Conservation (phyloP, 2,113 vertebrate genomes). For the Lasiurus cinereus region DNA sequence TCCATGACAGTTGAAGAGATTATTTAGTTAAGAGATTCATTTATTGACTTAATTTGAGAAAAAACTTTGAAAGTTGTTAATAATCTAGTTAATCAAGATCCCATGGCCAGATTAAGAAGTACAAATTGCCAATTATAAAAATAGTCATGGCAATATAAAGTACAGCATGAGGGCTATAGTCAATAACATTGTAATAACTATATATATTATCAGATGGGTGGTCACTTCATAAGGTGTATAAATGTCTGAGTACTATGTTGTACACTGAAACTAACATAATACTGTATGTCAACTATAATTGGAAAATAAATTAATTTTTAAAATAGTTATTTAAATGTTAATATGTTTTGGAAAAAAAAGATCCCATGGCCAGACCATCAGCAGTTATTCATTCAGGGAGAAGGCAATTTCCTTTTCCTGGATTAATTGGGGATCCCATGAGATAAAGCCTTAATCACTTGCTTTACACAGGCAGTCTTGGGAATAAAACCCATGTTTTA, state of each 20-base stretch:
- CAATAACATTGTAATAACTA: not conserved
- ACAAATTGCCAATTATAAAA: not conserved
- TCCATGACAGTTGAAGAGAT: constrained; percentile 24
- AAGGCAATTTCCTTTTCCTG: constrained; percentile 45
- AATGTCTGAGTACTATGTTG: not conserved
- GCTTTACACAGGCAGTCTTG: constrained; percentile 45
- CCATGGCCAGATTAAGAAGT: not conserved
- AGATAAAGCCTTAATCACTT: constrained; percentile 21
- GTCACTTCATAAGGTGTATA: not conserved
- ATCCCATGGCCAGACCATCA: not conserved
- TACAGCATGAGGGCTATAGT: not conserved
- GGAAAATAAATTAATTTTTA: not conserved
- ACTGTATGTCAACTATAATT: not conserved
- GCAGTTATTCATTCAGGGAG: not conserved
- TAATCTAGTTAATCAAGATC: constrained; percentile 29
- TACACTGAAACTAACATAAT: not conserved
- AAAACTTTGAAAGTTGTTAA: not conserved
- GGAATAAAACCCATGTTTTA: constrained; percentile 51
- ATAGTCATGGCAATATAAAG: not conserved
- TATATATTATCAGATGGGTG: not conserved
- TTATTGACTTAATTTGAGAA: constrained; percentile 57
- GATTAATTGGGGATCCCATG: not conserved
- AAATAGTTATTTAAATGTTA: not conserved
- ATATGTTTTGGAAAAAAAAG: not conserved
- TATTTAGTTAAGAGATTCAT: constrained; percentile 37